Conservation (phyloP, 2,113 vertebrate species). For the Antigone vipio region DNA sequence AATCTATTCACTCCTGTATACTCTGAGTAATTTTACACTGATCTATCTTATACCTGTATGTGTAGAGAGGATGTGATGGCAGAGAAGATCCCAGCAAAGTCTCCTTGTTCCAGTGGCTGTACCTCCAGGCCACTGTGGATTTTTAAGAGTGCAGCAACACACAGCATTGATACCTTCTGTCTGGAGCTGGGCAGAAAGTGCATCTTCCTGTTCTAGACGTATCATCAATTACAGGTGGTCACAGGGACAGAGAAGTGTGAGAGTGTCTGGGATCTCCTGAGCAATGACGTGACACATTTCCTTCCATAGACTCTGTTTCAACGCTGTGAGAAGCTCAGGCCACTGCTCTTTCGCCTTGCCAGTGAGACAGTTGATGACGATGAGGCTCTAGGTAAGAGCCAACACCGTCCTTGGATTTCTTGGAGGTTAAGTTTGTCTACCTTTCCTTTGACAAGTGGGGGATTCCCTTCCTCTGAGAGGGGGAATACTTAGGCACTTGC, state of each 20-base stretch:
- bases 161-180: not conserved
- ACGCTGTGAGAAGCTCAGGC: slow-evolving; percentile 83
- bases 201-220: not conserved
- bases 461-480: not conserved
- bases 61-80: not conserved
- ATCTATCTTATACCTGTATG: not conserved
- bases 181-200: not conserved
- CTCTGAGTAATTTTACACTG: not conserved
- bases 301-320: slow-evolving; percentile 73
- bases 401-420: fast-evolving
- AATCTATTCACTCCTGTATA: not conserved
- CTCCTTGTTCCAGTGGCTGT: not conserved
- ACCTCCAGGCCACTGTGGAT: not conserved
- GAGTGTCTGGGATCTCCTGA: not conserved
- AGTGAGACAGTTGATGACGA: slow-evolving; percentile 82
- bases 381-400: slow-evolving; percentile 75
- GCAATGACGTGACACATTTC: not conserved
- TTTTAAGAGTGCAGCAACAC: not conserved
- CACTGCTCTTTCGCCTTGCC: slow-evolving; percentile 85
- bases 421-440: not conserved
- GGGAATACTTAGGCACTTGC: not conserved
- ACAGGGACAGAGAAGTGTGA: not conserved
- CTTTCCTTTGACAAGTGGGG: not conserved
- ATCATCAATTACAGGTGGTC: not conserved
- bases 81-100: not conserved